Conservation (phyloP, 2,113 vertebrate genomes). For the rat (Rattus norvegicus) region GRCr8 NC_086022.1:159671001-159671500, state of each 20-base stretch:
- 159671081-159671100: too few species aligned
- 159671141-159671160: background rate
- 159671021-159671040: too few species aligned
- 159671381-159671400: background rate
- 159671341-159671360: background rate
- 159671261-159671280: background rate
- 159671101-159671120: too few species aligned
- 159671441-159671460: background rate
- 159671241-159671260: background rate
- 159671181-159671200: background rate
- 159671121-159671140: too few species aligned
- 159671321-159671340: too few species aligned
- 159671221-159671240: background rate
- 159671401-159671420: background rate
- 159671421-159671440: background rate
- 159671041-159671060: too few species aligned
- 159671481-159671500: background rate
- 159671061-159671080: too few species aligned
- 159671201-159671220: background rate
- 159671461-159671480: background rate
- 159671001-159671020: too few species aligned
- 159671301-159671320: background rate
- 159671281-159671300: background rate
- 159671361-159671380: background rate
- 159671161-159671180: background rate